These are phyloP conservation scores for Trachelus iudaicus DNA, from an alignment of 2,888 invertebrate genomes.

Conservation along the genomic window DNA sequence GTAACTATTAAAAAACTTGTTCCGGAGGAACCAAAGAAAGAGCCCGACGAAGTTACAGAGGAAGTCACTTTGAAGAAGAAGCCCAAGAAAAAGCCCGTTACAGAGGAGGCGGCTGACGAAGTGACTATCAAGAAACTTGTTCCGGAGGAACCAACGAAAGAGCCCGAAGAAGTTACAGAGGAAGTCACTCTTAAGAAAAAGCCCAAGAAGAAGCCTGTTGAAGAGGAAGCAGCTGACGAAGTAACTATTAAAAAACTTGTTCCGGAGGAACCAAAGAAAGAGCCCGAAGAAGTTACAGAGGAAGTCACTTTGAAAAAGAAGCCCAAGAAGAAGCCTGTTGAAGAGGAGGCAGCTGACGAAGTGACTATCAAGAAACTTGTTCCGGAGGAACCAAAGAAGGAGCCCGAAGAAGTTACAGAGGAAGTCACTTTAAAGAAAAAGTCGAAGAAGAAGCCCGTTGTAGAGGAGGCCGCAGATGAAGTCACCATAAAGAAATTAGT, in stretches of 20 bases:
- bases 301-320: conserved; percentile 48
- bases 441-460: conserved; percentile 41
- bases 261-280: conserved; percentile 41
- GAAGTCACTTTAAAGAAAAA: conserved; percentile 48
- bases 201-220: conserved; percentile 32
- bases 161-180: conserved; percentile 43
- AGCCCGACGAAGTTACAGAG: too few species aligned
- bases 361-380: conserved; percentile 56
- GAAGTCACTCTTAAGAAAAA: conserved; percentile 40
- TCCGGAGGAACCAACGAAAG: conserved; percentile 30
- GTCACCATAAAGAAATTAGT: conserved; percentile 39
- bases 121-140: conserved; percentile 46
- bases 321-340: conserved; percentile 41
- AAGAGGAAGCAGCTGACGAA: conserved; percentile 61
- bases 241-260: conserved; percentile 54
- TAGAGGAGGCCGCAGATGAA: conserved; percentile 43
- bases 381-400: conserved; percentile 41
- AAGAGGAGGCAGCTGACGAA: conserved; percentile 63
- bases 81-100: conserved; percentile 32
- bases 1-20: too few species aligned
- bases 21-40: too few species aligned
- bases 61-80: conserved; percentile 40
- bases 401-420: conserved; percentile 39
- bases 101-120: conserved; percentile 61
- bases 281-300: conserved; percentile 38